Base-by-base conservation (phyloP, 1,140 invertebrate genomes). In the Triops cancriformis region DNA sequence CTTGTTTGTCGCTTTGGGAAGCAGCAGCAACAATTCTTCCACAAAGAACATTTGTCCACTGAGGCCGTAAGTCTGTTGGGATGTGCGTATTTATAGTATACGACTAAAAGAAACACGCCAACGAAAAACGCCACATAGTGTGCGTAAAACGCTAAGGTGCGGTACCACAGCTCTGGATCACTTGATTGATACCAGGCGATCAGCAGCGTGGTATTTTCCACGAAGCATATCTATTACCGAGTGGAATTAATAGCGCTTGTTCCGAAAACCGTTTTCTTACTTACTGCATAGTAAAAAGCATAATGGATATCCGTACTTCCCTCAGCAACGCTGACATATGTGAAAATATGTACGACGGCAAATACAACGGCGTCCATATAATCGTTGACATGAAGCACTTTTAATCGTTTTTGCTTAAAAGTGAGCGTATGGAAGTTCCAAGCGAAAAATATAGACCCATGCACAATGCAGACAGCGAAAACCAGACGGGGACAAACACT, bases 391-490 rank as follows among this genome's bases (percentile, higher is more conserved):
- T 64, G 51, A 10, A 64, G 51, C 51, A 14, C 51, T 64, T 64
- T 64, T 64, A 64, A 23, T 64, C n/a, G 51, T 18, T 7, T 64
- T 23, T 64, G 51, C 51, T 64, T 64, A 23, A 64, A 64, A n/a
- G 51, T 64, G 14, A 64, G 51, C 14, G 51, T 64, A 18, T 64
- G 51, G 51, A 64, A 64, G 23, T 64, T 64, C 51, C 51, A 64
- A 9, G 51, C 51, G n/a, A 64, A 64, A 64, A 64, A 64, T 18
- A 64, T 23, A 23, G 51, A 64, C 1, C 51, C 51, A 3, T 64
- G 51, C 51, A 64, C 51, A 18, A 64, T n/a, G 51, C 51, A 64
- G 51, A 64, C 51, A 64, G 18, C 51, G 51, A 64, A 64, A 64
- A 64, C n/a, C 2, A 64, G 0, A 4, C 51, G 51, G 18, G 51